Evolutionary conservation across 1,140 invertebrate genomes (phyloP), one percentile per base, ranked within the genome.

Genomic region (Drosophila nannoptera): DNA sequence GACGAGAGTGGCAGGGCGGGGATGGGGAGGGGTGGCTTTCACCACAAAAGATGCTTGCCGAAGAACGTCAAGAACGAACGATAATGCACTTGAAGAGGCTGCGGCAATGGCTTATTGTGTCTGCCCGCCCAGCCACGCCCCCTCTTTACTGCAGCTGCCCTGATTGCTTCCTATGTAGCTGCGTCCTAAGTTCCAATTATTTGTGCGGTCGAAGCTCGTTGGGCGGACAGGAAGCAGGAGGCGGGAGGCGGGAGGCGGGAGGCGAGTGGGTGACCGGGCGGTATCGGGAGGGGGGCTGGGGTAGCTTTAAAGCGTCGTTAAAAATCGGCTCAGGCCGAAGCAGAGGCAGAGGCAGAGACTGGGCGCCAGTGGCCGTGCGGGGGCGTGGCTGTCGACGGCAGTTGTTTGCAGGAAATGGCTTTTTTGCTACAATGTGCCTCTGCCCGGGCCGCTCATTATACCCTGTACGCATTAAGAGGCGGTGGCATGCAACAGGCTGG

Each of bases 361-460:
- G 32, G 45, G 42, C 35, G 42, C 2, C n/a, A 32, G 9, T n/a
- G 33, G 11, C 14, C 38, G 56, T 50, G 22, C 3, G 22, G 22
- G 65, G 75, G 80, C 45, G 59, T 59, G 65, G 38, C 66, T 73
- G 80, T 78, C 73, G 65, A 56, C 69, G 66, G 53, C 80, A 76
- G 73, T 84, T 84, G 80, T 81, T 84, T 77, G 72, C 81, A 84
- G 81, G 81, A 84, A 84, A 84, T 86, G 73, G 67, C 62, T 77
- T 75, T 82, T 80, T 74, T 82, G 78, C 76, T 73, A 76, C 77
- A 53, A 66, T 53, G 60, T 66, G 63, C 68, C 49, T 45, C 33
- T 52, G 38, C 54, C 63, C 49, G 49, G 43, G 31, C 58, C 54
- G 29, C 68, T 36, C 35, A 59, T 48, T 66, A 70, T 70, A 70